Evolutionary conservation across 2,797 vertebrate genomes (phyloP), one percentile per base, ranked within the genome.

Genomic region (Gymnoscopelus microlampas): DNA sequence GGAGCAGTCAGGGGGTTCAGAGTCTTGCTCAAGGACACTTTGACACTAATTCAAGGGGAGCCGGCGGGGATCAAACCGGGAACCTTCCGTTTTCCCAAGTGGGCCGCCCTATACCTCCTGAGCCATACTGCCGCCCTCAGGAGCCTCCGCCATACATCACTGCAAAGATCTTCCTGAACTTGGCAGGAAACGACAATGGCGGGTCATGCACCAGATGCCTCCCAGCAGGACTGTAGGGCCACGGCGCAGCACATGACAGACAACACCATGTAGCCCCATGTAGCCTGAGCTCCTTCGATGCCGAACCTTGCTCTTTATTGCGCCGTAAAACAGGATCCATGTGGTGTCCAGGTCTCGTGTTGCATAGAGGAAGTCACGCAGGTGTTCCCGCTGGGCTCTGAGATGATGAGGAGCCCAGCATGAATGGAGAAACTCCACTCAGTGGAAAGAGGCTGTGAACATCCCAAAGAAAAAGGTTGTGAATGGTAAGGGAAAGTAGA

Each of bases 151-250:
- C 55, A 72, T 72, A 29, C 71, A 63, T 76, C 63, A 59, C 24
- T 15, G 15, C 48, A 55, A 14, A 50, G 26, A 53, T 72, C 61
- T 56, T 39, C 14, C 55, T 68, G 55, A 68, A 60, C 60, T 49
- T 57, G 49, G 76, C 67, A 70, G 67, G 68, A 60, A 63, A 59
- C 44, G 67, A 60, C 57, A 59, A 64, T 50, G 11, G 44, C 19
- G 23, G 69, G 67, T 82, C 58, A 78, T 24, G 63, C 60, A 75
- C 51, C 72, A 78, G 63, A 78, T 70, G 69, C 72, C 64, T 69
- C 69, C 3, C 69, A 51, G 59, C 47, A 23, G 66, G 79, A 23
- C 44, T 15, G 60, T 2, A 60, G 53, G 60, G 49, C 54, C 24
- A 56, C 53, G 10, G 23, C n/a, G 19, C 19, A 61, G 8, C 58